Evolutionary conservation across 2,888 invertebrate genomes (phyloP), one percentile per base, ranked within the genome.

Genomic region (Orgyia antiqua): DNA sequence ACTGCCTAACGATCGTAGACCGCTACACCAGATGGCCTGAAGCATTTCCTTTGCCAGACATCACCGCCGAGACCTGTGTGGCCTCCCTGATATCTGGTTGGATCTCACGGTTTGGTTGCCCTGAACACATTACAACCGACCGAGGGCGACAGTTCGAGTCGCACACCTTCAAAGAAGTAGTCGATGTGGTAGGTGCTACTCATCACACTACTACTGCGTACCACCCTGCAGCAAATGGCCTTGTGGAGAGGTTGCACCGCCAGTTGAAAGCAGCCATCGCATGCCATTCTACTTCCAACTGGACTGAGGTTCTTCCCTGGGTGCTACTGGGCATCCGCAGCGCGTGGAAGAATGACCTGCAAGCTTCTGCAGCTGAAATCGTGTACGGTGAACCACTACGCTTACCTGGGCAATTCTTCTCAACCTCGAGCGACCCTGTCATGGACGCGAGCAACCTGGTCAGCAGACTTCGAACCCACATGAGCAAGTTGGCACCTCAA

Each of bases 11-110:
- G 0, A 38, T 48, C 2, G 31, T 50, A 5, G 49, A 49, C 21
- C 19, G 64, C 0, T 38, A 27, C 13, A 48, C 51, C 0, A 11
- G 48, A 4, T 65, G 58, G 61, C 54, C 58, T 2, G 50, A 54
- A 10, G 58, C 56, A 1, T 17, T 10, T 8, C 24, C 30, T 1
- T 3, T 24, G 2, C 2, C 1, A 0, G 30, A 24, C 24, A 36
- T 59, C 7, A 55, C 64, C 0, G 20, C 62, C 0, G 49, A 55
- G 5, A 58, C 54, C 4, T 25, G 25, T 6, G 13, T 15, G 1
- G n/a, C n/a, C 4, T 1, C 10, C 9, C 10, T 26, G 6, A 15
- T 26, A 1, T 4, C 15, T 3, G 26, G 26, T 9, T 26, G 26
- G 26, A 10, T 26, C n/a, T 13, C 26, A 7, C 13, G 26, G 4